Evolutionary conservation across 1,140 invertebrate genomes (phyloP).

Genomic region (Pogonomyrmex barbatus): DNA sequence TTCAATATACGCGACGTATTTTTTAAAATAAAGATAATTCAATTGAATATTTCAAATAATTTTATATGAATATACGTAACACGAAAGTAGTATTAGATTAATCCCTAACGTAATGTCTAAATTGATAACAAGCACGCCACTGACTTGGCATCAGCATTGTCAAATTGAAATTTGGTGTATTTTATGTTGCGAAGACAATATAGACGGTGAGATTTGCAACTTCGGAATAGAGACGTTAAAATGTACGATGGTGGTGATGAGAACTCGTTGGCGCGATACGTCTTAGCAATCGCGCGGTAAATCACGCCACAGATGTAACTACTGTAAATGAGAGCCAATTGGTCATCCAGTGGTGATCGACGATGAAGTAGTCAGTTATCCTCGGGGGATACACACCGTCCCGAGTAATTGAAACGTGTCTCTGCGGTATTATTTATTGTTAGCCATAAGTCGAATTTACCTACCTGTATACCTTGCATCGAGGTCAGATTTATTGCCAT

Average conservation of each 20-base stretch:
- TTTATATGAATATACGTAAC: background rate
- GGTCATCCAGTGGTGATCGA: slow-evolving; percentile 55
- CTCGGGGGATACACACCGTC: slow-evolving; percentile 69
- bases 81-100: background rate
- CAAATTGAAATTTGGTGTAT: background rate
- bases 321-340: slow-evolving; percentile 62
- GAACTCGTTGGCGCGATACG: slow-evolving; percentile 42
- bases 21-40: background rate
- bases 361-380: slow-evolving; percentile 71
- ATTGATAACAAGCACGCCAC: background rate
- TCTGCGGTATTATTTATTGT: slow-evolving; percentile 74
- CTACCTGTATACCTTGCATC: slow-evolving; percentile 62
- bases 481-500: slow-evolving; percentile 65
- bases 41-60: slow-evolving; percentile 21
- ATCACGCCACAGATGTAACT: slow-evolving; percentile 50
- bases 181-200: background rate
- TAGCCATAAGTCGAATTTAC: slow-evolving; percentile 76
- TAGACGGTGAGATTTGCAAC: background rate
- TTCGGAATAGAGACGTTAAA: slow-evolving; percentile 44
- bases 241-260: background rate
- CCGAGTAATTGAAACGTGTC: slow-evolving; percentile 76
- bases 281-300: slow-evolving; percentile 43
- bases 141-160: background rate
- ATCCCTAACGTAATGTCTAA: background rate
- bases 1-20: background rate